These are phyloP conservation scores for Aphis craccivora DNA, from an alignment of 1,140 invertebrate genomes.

Conservation along the genomic window DNA sequence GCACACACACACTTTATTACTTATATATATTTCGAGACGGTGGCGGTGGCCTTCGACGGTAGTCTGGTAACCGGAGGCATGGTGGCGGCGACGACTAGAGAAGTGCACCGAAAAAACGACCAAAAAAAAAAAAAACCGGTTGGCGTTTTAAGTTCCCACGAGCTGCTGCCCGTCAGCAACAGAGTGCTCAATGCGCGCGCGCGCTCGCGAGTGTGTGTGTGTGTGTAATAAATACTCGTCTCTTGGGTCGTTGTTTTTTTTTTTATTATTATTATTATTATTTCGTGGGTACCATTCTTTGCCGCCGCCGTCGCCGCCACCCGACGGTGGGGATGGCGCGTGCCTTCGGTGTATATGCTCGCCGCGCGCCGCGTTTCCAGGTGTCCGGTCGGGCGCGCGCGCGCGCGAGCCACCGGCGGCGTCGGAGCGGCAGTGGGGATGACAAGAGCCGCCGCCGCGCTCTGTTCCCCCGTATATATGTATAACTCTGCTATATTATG, in stretches of 20 bases:
- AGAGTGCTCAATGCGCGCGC: background rate
- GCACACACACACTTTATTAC: background rate
- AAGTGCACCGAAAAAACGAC: slow-evolving; percentile 52
- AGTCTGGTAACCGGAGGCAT: slow-evolving; percentile 51
- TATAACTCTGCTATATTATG: background rate
- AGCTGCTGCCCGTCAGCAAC: slow-evolving; percentile 27
- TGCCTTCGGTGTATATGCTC: slow-evolving; percentile 26
- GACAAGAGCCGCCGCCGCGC: slow-evolving; percentile 45
- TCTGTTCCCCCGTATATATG: slow-evolving; percentile 19
- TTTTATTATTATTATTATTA: no score
- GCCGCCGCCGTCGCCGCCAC: background rate
- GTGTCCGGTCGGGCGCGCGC: slow-evolving; percentile 32
- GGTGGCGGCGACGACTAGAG: slow-evolving; percentile 8
- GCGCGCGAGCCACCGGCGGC: slow-evolving; percentile 31
- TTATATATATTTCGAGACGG: background rate
- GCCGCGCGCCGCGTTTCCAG: slow-evolving; percentile 44
- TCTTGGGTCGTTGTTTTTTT: slow-evolving; percentile 36
- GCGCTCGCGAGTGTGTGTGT: background rate
- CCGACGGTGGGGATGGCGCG: slow-evolving; percentile 49
- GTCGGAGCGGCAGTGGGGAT: slow-evolving; percentile 34
- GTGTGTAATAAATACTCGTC: slow-evolving; percentile 49
- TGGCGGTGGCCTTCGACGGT: slow-evolving; percentile 54
- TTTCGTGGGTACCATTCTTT: background rate
- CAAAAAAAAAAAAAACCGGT: slow-evolving; percentile 52
- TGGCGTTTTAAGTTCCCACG: slow-evolving; percentile 57